Evolutionary conservation across 2,888 invertebrate species (phyloP).

Genomic region (Dusona sp.): DNA sequence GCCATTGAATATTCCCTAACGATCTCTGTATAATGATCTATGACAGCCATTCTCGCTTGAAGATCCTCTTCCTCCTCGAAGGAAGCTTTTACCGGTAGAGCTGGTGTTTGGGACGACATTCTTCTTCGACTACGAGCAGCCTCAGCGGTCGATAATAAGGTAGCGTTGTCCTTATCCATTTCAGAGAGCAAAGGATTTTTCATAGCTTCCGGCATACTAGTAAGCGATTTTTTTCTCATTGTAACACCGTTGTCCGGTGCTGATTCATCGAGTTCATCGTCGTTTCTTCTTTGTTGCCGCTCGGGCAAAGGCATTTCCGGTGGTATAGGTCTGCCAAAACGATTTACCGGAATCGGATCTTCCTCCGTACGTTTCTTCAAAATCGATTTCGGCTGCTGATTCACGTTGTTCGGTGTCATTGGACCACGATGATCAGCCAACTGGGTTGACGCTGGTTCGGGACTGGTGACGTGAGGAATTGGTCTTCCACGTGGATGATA

Average conservation of each 20-base stretch:
- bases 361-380: constrained; percentile 87
- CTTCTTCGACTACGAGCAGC: constrained; percentile 81
- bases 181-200: constrained; percentile 76
- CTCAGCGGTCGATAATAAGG: constrained; percentile 82
- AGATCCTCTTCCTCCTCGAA: constrained; percentile 78
- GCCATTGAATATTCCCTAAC: constrained; percentile 88
- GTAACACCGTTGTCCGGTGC: constrained; percentile 76
- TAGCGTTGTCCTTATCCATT: constrained; percentile 81
- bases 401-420: constrained; percentile 85
- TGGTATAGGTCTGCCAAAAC: constrained; percentile 80
- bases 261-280: constrained; percentile 15
- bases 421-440: constrained; percentile 65
- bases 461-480: constrained; percentile 71
- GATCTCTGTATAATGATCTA: constrained; percentile 93
- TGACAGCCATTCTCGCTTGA: constrained; percentile 85
- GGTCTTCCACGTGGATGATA: constrained; percentile 80
- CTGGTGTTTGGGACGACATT: constrained; percentile 77
- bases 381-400: constrained; percentile 89
- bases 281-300: constrained; percentile 54
- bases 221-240: constrained; percentile 78
- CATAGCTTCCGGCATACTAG: constrained; percentile 78
- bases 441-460: constrained; percentile 60
- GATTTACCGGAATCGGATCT: constrained; percentile 77
- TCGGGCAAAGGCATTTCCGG: constrained; percentile 79
- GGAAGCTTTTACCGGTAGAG: constrained; percentile 70